These are phyloP conservation scores for Biston stratarius DNA, from an alignment of 2,888 invertebrate species.

Conservation along the genomic window DNA sequence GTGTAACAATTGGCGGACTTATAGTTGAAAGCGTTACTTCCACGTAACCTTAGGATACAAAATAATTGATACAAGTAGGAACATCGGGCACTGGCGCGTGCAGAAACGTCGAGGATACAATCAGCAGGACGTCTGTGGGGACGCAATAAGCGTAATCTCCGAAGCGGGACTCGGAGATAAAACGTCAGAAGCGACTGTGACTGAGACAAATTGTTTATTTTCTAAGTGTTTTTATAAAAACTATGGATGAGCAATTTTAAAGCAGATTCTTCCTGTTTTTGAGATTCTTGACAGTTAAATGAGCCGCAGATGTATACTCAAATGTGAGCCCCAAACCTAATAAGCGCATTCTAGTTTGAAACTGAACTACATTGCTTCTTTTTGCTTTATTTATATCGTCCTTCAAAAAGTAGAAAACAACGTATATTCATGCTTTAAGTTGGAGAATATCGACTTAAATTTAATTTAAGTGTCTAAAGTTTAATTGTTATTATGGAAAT, in stretches of 20 bases:
- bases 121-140: constrained; percentile 70
- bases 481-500: too few species aligned
- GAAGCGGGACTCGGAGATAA: constrained; percentile 53
- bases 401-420: too few species aligned
- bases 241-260: constrained; percentile 17
- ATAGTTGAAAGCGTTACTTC: too few species aligned
- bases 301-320: too few species aligned
- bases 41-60: too few species aligned
- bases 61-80: neutral
- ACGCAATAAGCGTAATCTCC: constrained; percentile 81
- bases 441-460: too few species aligned
- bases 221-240: constrained; percentile 40
- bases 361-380: neutral
- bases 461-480: too few species aligned
- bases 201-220: constrained; percentile 48
- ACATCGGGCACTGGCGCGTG: neutral
- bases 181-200: constrained; percentile 55
- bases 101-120: constrained; percentile 61
- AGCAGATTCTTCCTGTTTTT: neutral
- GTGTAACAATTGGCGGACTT: too few species aligned
- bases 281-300: neutral
- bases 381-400: too few species aligned
- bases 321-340: too few species aligned
- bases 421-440: too few species aligned
- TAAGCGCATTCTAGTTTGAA: neutral